phyloP scores from a whole-genome alignment of 2,888 invertebrate species.

The Dynastes hyllus region DNA sequence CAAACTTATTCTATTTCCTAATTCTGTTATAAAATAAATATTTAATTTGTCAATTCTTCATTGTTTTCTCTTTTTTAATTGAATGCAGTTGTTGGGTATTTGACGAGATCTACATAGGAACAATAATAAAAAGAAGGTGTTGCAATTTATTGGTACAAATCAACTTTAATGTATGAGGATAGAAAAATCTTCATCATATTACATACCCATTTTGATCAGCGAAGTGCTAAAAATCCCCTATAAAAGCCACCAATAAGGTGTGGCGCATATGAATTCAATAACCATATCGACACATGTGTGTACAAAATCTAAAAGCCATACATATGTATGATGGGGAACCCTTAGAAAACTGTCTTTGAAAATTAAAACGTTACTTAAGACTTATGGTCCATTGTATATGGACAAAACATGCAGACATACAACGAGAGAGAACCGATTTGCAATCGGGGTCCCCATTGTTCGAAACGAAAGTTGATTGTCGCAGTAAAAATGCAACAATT shows the following conservation, averaged over 20 bases:
- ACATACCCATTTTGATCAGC: slow-evolving; percentile 23
- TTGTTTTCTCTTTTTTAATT: too few relatives aligned
- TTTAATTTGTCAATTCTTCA: too few relatives aligned
- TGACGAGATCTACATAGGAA: too few relatives aligned
- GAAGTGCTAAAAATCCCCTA: slow-evolving; percentile 25
- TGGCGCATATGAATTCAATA: slow-evolving; percentile 46
- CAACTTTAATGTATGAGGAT: not conserved
- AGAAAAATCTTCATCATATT: slow-evolving; percentile 17
- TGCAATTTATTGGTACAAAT: not conserved
- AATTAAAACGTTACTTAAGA: slow-evolving; percentile 59
- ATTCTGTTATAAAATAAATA: too few relatives aligned
- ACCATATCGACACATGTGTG: slow-evolving; percentile 38
- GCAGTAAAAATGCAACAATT: slow-evolving; percentile 56
- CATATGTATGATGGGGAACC: slow-evolving; percentile 35
- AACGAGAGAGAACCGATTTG: slow-evolving; percentile 40
- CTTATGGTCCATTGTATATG: slow-evolving; percentile 52
- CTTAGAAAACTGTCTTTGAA: slow-evolving; percentile 55
- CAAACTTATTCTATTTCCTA: too few relatives aligned
- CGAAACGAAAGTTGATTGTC: slow-evolving; percentile 58
- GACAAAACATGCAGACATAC: slow-evolving; percentile 46
- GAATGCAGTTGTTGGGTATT: too few relatives aligned
- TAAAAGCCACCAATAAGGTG: slow-evolving; percentile 39
- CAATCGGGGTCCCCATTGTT: slow-evolving; percentile 56
- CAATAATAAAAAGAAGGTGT: not conserved
- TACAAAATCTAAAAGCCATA: too few relatives aligned